Conservation (phyloP, 2,797 vertebrate genomes). For the Glossophaga mutica region DNA sequence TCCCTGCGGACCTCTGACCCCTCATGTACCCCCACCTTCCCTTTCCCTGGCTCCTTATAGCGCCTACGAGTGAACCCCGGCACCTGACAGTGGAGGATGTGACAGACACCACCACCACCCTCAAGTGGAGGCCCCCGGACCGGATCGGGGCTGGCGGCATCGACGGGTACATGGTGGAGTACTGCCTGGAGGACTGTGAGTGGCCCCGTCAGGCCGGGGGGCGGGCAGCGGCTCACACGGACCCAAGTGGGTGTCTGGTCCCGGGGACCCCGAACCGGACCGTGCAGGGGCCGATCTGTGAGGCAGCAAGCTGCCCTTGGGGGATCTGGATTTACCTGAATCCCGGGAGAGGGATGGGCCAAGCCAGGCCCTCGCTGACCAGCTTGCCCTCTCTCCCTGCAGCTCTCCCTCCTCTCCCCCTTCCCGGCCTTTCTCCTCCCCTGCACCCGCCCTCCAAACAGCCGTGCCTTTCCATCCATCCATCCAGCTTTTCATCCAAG, state of each 20-base stretch:
- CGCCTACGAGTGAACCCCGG: slow-evolving; percentile 88
- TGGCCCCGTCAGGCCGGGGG: neutral
- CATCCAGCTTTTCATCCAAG: neutral
- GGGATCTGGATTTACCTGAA: neutral
- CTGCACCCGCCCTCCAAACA: neutral
- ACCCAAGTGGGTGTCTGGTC: neutral
- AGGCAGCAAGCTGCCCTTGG: fast-evolving
- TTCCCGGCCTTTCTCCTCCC: neutral
- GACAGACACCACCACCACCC: slow-evolving; percentile 88
- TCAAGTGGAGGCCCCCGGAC: slow-evolving; percentile 92
- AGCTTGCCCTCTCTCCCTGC: neutral
- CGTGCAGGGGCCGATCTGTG: fast-evolving
- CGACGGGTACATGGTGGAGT: slow-evolving; percentile 92
- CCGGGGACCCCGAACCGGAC: fast-evolving
- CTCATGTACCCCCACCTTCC: neutral
- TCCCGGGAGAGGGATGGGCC: neutral
- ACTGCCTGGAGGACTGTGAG: slow-evolving; percentile 91
- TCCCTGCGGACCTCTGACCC: neutral
- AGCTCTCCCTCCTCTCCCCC: neutral
- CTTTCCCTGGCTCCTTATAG: slow-evolving; percentile 2
- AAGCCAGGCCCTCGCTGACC: neutral
- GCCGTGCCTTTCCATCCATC: neutral
- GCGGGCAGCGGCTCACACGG: neutral
- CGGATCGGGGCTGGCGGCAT: slow-evolving; percentile 90
- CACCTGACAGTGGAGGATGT: slow-evolving; percentile 89